Conservation (phyloP, 1,140 invertebrate genomes). For the Phenacoccus solenopsis region DNA sequence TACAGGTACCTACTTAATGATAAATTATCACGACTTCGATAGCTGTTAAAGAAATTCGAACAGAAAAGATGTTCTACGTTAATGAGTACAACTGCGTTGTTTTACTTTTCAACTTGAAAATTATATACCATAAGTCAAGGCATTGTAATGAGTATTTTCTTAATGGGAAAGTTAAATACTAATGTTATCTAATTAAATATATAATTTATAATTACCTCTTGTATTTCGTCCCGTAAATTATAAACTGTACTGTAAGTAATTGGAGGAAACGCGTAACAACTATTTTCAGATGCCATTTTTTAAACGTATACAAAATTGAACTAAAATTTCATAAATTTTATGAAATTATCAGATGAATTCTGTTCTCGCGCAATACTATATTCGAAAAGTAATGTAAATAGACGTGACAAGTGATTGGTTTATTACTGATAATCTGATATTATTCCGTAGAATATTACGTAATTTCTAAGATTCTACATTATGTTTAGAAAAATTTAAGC, state of each 20-base stretch:
- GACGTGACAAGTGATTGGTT: not conserved
- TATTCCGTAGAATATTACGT: not conserved
- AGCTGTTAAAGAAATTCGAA: too few species aligned
- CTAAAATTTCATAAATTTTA: not conserved
- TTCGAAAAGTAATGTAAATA: not conserved
- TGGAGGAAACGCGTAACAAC: not conserved
- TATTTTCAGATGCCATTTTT: slow-evolving; percentile 4
- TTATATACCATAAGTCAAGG: too few species aligned
- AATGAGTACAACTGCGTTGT: too few species aligned
- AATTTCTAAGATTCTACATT: not conserved
- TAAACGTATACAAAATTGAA: not conserved
- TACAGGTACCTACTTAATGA: too few species aligned
- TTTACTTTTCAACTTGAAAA: too few species aligned
- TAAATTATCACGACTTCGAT: too few species aligned
- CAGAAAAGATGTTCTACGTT: too few species aligned
- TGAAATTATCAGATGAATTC: not conserved
- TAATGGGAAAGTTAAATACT: too few species aligned
- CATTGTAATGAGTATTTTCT: too few species aligned
- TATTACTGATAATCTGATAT: not conserved
- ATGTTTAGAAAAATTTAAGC: too few species aligned
- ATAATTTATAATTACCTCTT: not conserved
- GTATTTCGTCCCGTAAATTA: not conserved
- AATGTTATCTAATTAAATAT: not conserved
- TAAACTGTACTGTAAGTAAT: slow-evolving; percentile 9
- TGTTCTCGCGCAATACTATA: not conserved